Base-by-base conservation (phyloP, 2,888 invertebrate species). In the Heliconius cydno region DNA sequence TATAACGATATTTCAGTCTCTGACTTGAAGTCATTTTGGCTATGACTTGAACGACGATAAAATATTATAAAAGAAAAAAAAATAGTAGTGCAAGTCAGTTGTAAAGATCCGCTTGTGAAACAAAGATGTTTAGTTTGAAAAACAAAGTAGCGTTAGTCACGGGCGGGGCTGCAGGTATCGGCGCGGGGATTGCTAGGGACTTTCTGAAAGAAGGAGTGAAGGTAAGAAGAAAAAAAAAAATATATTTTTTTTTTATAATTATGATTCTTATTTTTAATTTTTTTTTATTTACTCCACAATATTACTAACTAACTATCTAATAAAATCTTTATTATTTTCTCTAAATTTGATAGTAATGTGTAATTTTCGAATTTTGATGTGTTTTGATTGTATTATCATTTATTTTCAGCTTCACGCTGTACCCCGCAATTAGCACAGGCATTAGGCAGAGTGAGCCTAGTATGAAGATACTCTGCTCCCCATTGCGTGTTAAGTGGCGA, bases 111-210 rank as follows among this genome's bases (percentile, higher is more conserved):
- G 28, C n/a, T 71, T 71, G 70, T 71, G 30, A 13, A 22, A 65
- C 19, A 70, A 70, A 70, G 25, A 81, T 79, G 79, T 86, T 82
- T 72, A 80, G 85, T 25, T 85, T 87, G 68, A 81, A 82, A 73
- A 83, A 85, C 68, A 88, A 87, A 81, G 85, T 89, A 0, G 86
- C 86, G 13, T 52, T 91, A 2, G 85, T 90, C 5, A 90, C 90
- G 3, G 91, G 90, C 0, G 90, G 86, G 1, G 87, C 90, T 0
- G 86, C 85, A 67, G 90, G 90, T 2, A 90, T 91, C 1, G 90
- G 90, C 15, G 87, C 88, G 25, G 81, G 80, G 0, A 81, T 88
- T 3, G 86, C 85, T 1, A 84, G 83, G 22, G 72, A 84, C 28
- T 82, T 89, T 28, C 65, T 88, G 6, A 72, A 84, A 22, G 88